Evolutionary conservation across 2,113 vertebrate genomes (phyloP).

Genomic region (Thamnaconus septentrionalis): DNA sequence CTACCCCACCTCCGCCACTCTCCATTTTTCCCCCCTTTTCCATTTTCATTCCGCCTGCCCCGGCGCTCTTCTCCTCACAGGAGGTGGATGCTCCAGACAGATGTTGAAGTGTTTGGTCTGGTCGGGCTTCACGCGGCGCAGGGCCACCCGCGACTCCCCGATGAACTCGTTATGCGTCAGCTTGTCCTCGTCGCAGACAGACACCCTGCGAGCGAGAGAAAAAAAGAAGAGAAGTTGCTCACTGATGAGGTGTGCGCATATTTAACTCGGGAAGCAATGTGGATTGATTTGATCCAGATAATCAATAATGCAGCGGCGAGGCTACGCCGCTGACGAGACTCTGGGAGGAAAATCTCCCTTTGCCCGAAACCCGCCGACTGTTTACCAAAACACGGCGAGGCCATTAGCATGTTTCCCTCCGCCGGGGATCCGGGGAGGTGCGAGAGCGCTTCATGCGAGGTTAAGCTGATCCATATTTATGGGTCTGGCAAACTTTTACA

Average conservation of each 20-base stretch:
- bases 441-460: slow-evolving; percentile 28
- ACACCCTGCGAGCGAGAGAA: slow-evolving; percentile 76
- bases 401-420: slow-evolving; percentile 9
- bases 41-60: neutral
- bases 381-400: too few relatives aligned
- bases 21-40: slow-evolving; percentile 6
- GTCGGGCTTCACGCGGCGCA: slow-evolving; percentile 86
- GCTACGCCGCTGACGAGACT: slow-evolving; percentile 15
- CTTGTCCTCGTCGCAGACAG: slow-evolving; percentile 90
- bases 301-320: slow-evolving; percentile 6
- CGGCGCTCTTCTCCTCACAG: slow-evolving; percentile 63
- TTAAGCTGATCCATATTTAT: slow-evolving; percentile 62
- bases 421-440: slow-evolving; percentile 2
- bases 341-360: slow-evolving; percentile 9
- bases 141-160: slow-evolving; percentile 85
- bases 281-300: slow-evolving; percentile 13
- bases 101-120: slow-evolving; percentile 89
- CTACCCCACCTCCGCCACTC: neutral
- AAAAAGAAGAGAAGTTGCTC: neutral
- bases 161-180: slow-evolving; percentile 93
- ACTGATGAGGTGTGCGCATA: too few relatives aligned
- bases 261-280: neutral
- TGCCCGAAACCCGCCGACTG: too few relatives aligned
- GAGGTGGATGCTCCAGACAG: slow-evolving; percentile 85
- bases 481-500: slow-evolving; percentile 24